These are phyloP conservation scores for Syngnathus acus DNA, from an alignment of 2,797 vertebrate genomes.

Conservation along the genomic window DNA sequence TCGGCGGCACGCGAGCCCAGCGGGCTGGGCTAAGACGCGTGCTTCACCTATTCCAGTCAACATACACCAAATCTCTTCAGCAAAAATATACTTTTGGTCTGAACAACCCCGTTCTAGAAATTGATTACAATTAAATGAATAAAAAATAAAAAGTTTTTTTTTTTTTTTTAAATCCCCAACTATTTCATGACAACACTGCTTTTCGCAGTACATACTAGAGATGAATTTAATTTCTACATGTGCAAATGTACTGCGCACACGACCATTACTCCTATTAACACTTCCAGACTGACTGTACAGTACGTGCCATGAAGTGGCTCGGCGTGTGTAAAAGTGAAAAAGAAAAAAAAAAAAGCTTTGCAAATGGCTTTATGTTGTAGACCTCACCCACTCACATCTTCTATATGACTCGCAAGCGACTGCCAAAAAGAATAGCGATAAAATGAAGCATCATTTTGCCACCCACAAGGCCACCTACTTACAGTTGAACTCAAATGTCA, in stretches of 20 bases:
- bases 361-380: constrained; percentile 29
- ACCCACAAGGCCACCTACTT: constrained; percentile 9
- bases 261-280: background rate
- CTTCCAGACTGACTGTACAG: background rate
- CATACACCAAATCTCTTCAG: background rate
- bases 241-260: background rate
- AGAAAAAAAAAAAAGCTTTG: constrained; percentile 30
- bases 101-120: too few species aligned
- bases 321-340: constrained; percentile 39
- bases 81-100: too few species aligned
- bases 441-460: background rate
- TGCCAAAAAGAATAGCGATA: background rate
- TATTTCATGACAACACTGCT: too few species aligned
- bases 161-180: too few species aligned
- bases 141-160: too few species aligned
- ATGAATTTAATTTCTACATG: too few species aligned
- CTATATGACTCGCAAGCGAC: background rate
- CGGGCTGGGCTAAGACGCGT: constrained; percentile 41
- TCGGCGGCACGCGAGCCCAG: constrained; percentile 61
- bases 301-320: background rate
- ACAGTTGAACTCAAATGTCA: background rate
- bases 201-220: too few species aligned
- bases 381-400: background rate
- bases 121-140: too few species aligned
- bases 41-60: constrained; percentile 13